Base-by-base conservation (phyloP, 2,888 invertebrate species). In the Nezara viridula region DNA sequence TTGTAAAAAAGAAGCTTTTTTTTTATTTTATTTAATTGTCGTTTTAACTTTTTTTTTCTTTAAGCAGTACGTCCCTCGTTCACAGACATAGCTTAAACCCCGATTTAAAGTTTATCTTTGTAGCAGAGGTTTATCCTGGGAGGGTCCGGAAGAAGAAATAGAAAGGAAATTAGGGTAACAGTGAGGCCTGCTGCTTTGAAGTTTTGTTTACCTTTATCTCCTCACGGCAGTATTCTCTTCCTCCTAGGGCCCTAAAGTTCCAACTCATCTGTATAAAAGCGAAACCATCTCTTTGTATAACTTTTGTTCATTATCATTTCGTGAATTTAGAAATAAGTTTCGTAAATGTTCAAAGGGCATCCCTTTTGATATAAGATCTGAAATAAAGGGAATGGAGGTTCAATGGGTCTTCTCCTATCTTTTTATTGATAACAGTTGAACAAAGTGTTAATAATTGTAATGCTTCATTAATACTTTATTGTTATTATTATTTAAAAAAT, bases 141-240 rank as follows among this genome's bases (percentile, higher is more conserved):
- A n/a, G n/a, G 14, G 37, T n/a, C 19, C 81, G 32, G 44, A 77
- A 77, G 81, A 44, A 81, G 81, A 81, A 81, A 81, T 44, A 81
- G 81, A 44, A 81, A 81, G 44, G 44, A 81, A 81, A 81, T 81
- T 81, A 81, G 44, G 44, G 44, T 81, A 81, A 81, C 81, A 81
- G 44, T 81, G 44, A 44, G 44, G 44, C 44, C 44, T 81, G 6
- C 81, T 37, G 40, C 81, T 81, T 81, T 81, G 81, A 81, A 81
- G 24, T 81, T 7, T 7, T 81, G 81, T 81, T 81, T 81, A 81
- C 40, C 81, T 81, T 81, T 44, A 81, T 81, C 81, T 81, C 14
- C 19, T n/a, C 21, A 44, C 24, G 44, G 24, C 44, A n/a, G 81
- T 81, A 81, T 44, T 81, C 81, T 81, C 16, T 21, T 81, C 44